phyloP scores from a whole-genome alignment of 2,888 invertebrate genomes.

The Apocheima hispidaria region DNA sequence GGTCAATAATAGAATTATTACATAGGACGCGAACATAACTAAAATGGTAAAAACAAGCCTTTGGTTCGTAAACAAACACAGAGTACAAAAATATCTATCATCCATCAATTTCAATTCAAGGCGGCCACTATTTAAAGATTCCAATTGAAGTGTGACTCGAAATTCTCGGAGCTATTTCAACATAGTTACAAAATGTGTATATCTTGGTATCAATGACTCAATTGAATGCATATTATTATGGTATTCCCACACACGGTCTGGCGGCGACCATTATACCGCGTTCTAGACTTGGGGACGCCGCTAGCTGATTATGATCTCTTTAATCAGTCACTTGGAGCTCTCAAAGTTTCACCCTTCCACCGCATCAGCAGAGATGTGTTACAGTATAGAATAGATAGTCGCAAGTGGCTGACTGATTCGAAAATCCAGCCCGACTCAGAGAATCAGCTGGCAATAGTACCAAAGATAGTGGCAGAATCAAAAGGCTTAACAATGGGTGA shows the following conservation, averaged over 20 bases:
- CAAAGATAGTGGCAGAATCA: too few relatives aligned
- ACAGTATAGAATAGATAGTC: too few relatives aligned
- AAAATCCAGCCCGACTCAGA: too few relatives aligned
- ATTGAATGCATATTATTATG: slow-evolving; percentile 16
- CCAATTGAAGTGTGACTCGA: slow-evolving; percentile 21
- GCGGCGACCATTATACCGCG: slow-evolving; percentile 65
- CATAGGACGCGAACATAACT: background rate
- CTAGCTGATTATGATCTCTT: background rate
- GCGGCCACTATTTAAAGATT: slow-evolving; percentile 8
- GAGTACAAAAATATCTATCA: slow-evolving; percentile 3
- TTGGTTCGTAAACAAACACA: slow-evolving; percentile 2
- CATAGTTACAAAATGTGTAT: slow-evolving; percentile 2
- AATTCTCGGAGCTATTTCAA: slow-evolving; percentile 16
- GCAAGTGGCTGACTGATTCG: too few relatives aligned
- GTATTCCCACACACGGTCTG: slow-evolving; percentile 58
- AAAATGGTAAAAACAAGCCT: background rate
- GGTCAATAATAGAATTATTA: background rate
- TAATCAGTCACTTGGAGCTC: too few relatives aligned
- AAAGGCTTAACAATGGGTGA: too few relatives aligned
- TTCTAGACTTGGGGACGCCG: slow-evolving; percentile 65
- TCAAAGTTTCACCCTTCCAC: too few relatives aligned
- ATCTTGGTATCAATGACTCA: slow-evolving; percentile 23
- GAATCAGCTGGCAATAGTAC: too few relatives aligned
- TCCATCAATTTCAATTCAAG: slow-evolving; percentile 16
- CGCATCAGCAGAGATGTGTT: too few relatives aligned